A percentile compares a stretch with the other conserved stretches of the same genome.
These are phyloP conservation scores for Thalassarche chlororhynchos DNA, from an alignment of 2,113 vertebrate genomes.

Conservation along the genomic window DNA sequence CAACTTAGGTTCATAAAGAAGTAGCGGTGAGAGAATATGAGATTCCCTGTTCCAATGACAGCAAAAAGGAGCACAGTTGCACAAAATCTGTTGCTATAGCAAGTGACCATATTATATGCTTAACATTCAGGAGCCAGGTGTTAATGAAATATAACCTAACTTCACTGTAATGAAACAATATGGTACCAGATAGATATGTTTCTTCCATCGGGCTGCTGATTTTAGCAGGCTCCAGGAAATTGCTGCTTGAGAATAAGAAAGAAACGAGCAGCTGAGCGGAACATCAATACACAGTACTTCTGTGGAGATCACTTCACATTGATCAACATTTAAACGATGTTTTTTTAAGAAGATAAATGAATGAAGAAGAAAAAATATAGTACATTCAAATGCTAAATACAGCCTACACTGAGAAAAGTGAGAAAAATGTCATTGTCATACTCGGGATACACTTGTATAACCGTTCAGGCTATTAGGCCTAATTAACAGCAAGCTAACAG, in stretches of 20 bases:
- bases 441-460: slow-evolving; percentile 11
- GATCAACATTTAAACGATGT: slow-evolving; percentile 34
- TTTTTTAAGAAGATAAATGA: slow-evolving; percentile 34
- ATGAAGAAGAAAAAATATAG: slow-evolving; percentile 21
- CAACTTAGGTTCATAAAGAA: neutral
- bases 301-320: slow-evolving; percentile 26
- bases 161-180: neutral
- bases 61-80: neutral
- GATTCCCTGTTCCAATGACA: neutral
- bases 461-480: slow-evolving; percentile 19
- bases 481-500: slow-evolving; percentile 32
- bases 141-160: neutral
- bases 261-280: slow-evolving; percentile 53
- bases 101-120: neutral
- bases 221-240: slow-evolving; percentile 14
- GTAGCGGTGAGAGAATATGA: accelerated
- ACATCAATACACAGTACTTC: slow-evolving; percentile 17
- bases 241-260: slow-evolving; percentile 24
- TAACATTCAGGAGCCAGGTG: neutral
- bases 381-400: slow-evolving; percentile 49
- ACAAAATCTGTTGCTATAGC: neutral
- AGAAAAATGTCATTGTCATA: slow-evolving; percentile 27
- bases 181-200: neutral
- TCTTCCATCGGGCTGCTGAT: neutral
- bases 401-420: slow-evolving; percentile 24